These are phyloP conservation scores for Graptemys geographica DNA, from an alignment of 2,797 vertebrate species.

Conservation along the genomic window DNA sequence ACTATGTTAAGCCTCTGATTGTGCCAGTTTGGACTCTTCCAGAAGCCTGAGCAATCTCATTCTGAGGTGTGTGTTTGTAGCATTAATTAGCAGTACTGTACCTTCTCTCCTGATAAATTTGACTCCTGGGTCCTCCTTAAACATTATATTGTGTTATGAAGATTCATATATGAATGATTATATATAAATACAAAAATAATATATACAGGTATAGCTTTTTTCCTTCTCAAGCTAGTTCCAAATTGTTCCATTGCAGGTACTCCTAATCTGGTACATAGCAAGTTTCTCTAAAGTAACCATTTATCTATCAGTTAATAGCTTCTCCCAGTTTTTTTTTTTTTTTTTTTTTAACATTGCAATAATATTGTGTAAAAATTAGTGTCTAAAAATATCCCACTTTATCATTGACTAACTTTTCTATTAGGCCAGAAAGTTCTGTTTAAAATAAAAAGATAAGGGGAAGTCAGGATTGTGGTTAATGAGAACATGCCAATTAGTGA, in stretches of 20 bases:
- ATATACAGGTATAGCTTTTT: not conserved
- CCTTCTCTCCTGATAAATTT: not conserved
- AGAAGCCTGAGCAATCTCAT: not conserved
- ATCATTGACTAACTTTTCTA: not conserved
- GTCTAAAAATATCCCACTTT: not conserved
- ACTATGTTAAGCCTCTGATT: not conserved
- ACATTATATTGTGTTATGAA: not conserved
- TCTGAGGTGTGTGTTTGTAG: not conserved
- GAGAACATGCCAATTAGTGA: not conserved
- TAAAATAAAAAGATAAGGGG: not conserved
- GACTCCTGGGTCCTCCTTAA: not conserved
- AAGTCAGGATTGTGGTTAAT: not conserved
- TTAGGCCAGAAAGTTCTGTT: not conserved
- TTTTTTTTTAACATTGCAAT: not conserved
- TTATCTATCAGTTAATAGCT: not conserved
- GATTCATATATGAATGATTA: not conserved
- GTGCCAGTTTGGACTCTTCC: not conserved
- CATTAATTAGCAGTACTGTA: not conserved
- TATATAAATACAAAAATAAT: not conserved
- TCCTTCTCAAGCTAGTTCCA: not conserved
- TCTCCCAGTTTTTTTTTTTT: not conserved
- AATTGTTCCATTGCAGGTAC: not conserved
- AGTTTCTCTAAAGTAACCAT: not conserved
- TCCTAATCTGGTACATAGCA: not conserved
- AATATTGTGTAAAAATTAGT: not conserved